Conservation (phyloP, 2,888 invertebrate species). For the Caenorhabditis angaria region DNA sequence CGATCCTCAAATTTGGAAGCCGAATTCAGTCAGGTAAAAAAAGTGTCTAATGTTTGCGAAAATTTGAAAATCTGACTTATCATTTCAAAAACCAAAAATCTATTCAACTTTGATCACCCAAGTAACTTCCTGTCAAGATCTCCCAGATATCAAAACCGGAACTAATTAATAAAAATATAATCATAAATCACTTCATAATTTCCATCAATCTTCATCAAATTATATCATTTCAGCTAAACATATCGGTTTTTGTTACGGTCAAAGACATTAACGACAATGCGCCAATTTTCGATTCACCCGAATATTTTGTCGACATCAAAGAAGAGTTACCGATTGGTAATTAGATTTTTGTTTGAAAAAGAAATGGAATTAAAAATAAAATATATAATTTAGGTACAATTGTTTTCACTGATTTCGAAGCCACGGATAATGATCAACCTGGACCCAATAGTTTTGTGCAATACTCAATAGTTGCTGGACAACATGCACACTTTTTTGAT, state of each 20-base stretch:
- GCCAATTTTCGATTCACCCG: constrained; percentile 63
- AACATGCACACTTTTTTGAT: constrained; percentile 53
- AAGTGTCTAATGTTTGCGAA: constrained; percentile 6
- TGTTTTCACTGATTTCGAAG: constrained; percentile 66
- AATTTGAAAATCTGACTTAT: constrained; percentile 1
- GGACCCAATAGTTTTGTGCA: constrained; percentile 69
- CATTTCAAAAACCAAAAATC: no score
- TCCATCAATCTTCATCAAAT: constrained; percentile 4
- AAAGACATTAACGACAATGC: constrained; percentile 71
- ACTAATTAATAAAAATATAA: background rate
- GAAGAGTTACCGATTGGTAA: constrained; percentile 67
- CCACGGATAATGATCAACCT: constrained; percentile 66
- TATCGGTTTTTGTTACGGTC: constrained; percentile 67
- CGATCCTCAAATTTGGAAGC: constrained; percentile 51
- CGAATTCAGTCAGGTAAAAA: constrained; percentile 58
- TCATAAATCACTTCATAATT: background rate
- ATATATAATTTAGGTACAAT: constrained; percentile 66
- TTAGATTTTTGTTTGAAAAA: no score
- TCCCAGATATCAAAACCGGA: background rate
- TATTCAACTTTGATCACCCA: no score
- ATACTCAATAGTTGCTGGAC: constrained; percentile 60
- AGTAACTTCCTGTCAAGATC: background rate
- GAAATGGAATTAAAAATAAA: no score
- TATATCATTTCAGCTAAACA: constrained; percentile 60
- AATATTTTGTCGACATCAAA: constrained; percentile 61